Base-by-base conservation (phyloP, 2,113 vertebrate species). In the Limnothrissa miodon region DNA sequence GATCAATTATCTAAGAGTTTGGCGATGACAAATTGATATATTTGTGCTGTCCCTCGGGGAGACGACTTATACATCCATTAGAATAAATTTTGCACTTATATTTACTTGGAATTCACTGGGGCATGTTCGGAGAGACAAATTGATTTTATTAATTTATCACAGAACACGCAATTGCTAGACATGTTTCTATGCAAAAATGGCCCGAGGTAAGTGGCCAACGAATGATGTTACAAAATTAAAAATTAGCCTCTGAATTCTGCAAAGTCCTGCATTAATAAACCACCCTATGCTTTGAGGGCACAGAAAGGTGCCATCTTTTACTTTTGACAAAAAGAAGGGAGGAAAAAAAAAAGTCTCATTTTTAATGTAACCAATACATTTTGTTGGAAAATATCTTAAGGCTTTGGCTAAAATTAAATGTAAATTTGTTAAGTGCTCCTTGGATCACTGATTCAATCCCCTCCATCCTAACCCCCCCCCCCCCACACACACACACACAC, bases 221-320 rank as follows among this genome's bases (percentile, higher is more conserved):
- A 96, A 94, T 91, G 93, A 94, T 92, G 90, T 94, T 92, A 93
- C 93, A 90, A 96, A 95, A 93, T 93, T 93, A 91, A 96, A 96
- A 96, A 95, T 93, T 94, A 95, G 91, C 91, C 92, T 90, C 87
- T 91, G 91, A 94, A 91, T 94, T 95, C 88, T 90, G 92, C 91
- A 82, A 91, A 90, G 94, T 91, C 86, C 87, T 91, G 88, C 94
- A 95, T 96, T 95, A 95, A 95, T 96, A 95, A 96, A 95, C 94
- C 90, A 95, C 91, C 89, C 91, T 89, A 90, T 89, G 91, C 92
- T 94, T 89, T 86, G 45, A 94, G 93, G 94, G 89, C 90, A 90
- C 85, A 91, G 92, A 92, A 90, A 91, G 90, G 89, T 92, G 81
- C 89, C 91, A 93, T 94, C 89, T 91, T 95, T 95, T 94, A 93